phyloP scores from a whole-genome alignment of 2,888 invertebrate genomes.

The Heteropelma amictum region DNA sequence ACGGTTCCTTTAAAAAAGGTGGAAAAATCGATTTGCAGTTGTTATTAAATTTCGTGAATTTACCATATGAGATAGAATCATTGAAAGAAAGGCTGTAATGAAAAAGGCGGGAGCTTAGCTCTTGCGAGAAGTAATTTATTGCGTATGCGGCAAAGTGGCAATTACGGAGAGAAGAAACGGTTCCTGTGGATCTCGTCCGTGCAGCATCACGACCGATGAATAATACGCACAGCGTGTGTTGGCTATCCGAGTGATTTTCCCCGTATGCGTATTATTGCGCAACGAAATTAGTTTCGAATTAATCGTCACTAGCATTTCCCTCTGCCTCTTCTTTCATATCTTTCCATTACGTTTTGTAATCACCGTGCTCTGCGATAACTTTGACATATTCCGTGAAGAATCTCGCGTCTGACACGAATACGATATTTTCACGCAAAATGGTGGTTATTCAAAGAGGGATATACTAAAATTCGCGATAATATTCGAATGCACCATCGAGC shows the following conservation, averaged over 20 bases:
- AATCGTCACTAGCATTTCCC: slow-evolving; percentile 29
- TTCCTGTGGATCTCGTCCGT: slow-evolving; percentile 41
- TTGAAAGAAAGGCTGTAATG: slow-evolving; percentile 15
- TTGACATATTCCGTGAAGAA: too few relatives aligned
- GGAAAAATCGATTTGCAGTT: slow-evolving; percentile 10
- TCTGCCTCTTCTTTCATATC: neutral
- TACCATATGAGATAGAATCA: slow-evolving; percentile 30
- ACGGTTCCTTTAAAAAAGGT: neutral
- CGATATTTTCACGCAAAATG: too few relatives aligned
- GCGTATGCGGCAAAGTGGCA: slow-evolving; percentile 53
- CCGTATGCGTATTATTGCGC: slow-evolving; percentile 38
- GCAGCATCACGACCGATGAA: slow-evolving; percentile 32
- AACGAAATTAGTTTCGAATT: slow-evolving; percentile 52
- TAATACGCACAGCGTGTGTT: slow-evolving; percentile 24
- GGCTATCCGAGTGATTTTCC: slow-evolving; percentile 48
- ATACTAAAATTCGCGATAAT: too few relatives aligned
- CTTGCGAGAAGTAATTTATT: slow-evolving; percentile 53
- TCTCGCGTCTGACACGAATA: too few relatives aligned
- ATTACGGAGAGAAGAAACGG: slow-evolving; percentile 53
- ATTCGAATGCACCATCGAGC: too few relatives aligned
- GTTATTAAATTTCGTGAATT: slow-evolving; percentile 40
- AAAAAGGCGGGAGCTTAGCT: slow-evolving; percentile 43
- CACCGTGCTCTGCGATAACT: too few relatives aligned
- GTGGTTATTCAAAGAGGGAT: too few relatives aligned
- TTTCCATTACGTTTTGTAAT: too few relatives aligned